phyloP scores from a whole-genome alignment of 2,797 vertebrate genomes.

The Poeciliopsis infans region DNA sequence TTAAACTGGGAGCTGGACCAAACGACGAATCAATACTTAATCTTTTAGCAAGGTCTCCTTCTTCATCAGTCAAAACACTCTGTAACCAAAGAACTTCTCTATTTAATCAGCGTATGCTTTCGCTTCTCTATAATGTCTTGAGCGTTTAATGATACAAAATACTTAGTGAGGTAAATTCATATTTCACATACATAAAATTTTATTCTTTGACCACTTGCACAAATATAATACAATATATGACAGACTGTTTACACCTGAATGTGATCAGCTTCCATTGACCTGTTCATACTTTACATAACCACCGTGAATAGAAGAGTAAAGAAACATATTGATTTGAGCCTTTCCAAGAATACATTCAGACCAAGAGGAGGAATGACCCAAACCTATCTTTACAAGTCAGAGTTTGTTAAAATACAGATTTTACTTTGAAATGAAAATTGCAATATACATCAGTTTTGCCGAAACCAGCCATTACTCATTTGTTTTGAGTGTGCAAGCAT shows the following conservation, averaged over 20 bases:
- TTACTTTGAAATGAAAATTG: constrained; percentile 46
- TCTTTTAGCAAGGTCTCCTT: neutral
- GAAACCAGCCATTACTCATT: constrained; percentile 26
- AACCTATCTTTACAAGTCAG: constrained; percentile 43
- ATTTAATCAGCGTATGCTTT: neutral
- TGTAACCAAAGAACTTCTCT: neutral
- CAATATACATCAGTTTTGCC: constrained; percentile 26
- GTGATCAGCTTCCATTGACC: constrained; percentile 33
- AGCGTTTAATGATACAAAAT: constrained; percentile 37
- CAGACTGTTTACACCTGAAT: constrained; percentile 56
- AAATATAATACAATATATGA: constrained; percentile 57
- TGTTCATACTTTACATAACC: constrained; percentile 53
- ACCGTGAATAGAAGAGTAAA: constrained; percentile 43
- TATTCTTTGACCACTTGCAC: constrained; percentile 70
- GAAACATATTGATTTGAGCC: constrained; percentile 39
- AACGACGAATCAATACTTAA: neutral
- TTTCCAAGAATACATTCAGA: constrained; percentile 73
- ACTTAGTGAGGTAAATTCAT: constrained; percentile 27
- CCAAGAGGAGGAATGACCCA: constrained; percentile 47
- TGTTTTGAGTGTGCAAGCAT: constrained; percentile 22
- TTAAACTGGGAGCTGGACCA: neutral
- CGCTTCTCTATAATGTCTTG: constrained; percentile 6
- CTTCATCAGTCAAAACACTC: neutral
- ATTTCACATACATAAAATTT: constrained; percentile 58
- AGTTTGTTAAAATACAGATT: constrained; percentile 55